Base-by-base conservation (phyloP, 2,888 invertebrate species). In the Phasia obesa region DNA sequence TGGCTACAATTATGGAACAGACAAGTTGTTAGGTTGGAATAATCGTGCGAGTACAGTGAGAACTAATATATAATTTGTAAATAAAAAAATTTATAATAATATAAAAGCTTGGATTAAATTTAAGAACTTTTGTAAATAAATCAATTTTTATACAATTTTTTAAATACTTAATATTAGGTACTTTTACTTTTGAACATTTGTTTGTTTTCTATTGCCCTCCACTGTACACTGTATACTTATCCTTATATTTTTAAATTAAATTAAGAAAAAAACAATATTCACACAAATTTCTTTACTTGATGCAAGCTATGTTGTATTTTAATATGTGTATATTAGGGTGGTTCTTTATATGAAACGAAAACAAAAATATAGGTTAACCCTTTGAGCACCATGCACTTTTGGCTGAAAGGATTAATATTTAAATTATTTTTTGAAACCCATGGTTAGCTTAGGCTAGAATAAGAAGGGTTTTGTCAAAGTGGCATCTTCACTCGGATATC, bases 1-100 rank as follows among this genome's bases (percentile, higher is more conserved):
- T 65, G 60, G 47, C 76, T 81, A 65, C 77, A 76, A 81, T 71
- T 71, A 62, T 38, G 60, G 13, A 59, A 31, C 51, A 64, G 65
- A 51, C 55, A 62, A 70, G 51, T 57, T 17, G 35, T 19, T 27
- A 21, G 4, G 6, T 38, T 47, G 13, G 13, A 35, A 35, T 11
- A 35, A 35, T 35, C 11, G 11, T 35, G 2, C 35, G 11, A 35
- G 11, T 35, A 64, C 74, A 74, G 64, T 55, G 0, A 6, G 2
- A 2, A 23, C 44, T 15, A 38, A 38, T 23, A 27, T 4, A 15
- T 2, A 42, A n/a, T 15, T n/a, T n/a, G 2, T 15, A 42, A 42
- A 38, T 4, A n/a, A 42, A n/a, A n/a, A n/a, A 42, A n/a, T 42
- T n/a, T 13, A 13, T 15, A 15, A 42, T 13, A 4, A 42, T 38